Conservation (phyloP, 2,113 vertebrate species). For the Gasterosteus aculeatus region DNA sequence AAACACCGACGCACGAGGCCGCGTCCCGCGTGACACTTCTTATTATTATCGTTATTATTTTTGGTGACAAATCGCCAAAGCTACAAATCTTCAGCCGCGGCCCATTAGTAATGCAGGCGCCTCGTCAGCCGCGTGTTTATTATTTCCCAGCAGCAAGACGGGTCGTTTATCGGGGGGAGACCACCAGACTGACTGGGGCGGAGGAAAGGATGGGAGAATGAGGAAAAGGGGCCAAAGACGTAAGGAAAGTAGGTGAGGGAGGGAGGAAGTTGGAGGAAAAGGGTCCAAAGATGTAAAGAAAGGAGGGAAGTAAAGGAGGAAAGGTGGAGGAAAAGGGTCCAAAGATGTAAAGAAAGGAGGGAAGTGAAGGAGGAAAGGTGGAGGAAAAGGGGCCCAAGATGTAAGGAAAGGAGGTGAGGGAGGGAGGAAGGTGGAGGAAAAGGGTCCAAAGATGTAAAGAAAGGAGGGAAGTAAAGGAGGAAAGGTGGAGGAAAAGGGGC, state of each 20-base stretch:
- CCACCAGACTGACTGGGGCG: slow-evolving; percentile 51
- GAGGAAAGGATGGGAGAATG: not conserved
- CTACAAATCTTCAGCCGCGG: slow-evolving; percentile 66
- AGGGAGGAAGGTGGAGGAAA: no score
- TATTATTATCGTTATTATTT: slow-evolving; percentile 40
- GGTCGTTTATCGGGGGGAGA: slow-evolving; percentile 53
- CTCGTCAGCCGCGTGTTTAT: slow-evolving; percentile 44
- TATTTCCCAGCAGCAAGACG: slow-evolving; percentile 54
- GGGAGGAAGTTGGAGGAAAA: not conserved
- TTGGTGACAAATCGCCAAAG: slow-evolving; percentile 60
- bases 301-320: not conserved
- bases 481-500: not conserved
- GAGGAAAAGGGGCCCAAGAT: no score
- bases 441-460: no score
- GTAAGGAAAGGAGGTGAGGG: not conserved
- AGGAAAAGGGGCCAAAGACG: not conserved
- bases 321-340: no score
- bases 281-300: not conserved
- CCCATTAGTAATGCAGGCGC: slow-evolving; percentile 64
- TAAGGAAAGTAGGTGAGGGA: not conserved
- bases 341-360: no score
- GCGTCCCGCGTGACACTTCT: slow-evolving; percentile 8
- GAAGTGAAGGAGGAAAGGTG: not conserved
- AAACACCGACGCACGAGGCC: slow-evolving; percentile 22
- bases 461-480: no score